These are phyloP conservation scores for Sebastes minor DNA, from an alignment of 2,797 vertebrate species.

Conservation along the genomic window DNA sequence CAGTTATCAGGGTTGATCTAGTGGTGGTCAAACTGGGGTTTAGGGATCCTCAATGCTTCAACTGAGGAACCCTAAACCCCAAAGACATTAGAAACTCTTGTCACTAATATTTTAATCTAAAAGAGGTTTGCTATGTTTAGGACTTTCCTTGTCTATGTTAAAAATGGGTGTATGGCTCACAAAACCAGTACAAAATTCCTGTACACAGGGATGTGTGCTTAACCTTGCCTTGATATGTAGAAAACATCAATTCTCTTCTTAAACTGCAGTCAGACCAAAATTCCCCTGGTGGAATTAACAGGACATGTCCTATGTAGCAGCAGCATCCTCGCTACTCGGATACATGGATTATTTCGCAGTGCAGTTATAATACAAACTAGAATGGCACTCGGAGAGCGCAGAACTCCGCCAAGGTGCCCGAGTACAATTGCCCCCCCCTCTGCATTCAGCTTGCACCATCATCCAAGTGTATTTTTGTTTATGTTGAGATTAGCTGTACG, in stretches of 20 bases:
- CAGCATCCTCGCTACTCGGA: neutral
- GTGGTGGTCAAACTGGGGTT: neutral
- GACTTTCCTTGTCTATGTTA: neutral
- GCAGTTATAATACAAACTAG: neutral
- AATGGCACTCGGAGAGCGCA: too few species aligned
- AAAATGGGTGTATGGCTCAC: neutral
- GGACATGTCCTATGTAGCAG: neutral
- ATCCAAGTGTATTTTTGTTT: too few species aligned
- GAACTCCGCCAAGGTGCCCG: too few species aligned
- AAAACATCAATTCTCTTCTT: neutral
- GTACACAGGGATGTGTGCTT: neutral
- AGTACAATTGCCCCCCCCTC: too few species aligned
- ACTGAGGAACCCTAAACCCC: neutral
- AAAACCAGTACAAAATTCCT: neutral
- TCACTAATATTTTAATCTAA: neutral
- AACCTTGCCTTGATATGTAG: neutral
- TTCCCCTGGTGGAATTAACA: neutral
- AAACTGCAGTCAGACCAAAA: neutral
- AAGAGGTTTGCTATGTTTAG: neutral
- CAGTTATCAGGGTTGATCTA: neutral
- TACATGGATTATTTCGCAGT: neutral
- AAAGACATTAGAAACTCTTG: neutral
- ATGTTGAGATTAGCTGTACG: too few species aligned
- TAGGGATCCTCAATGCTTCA: neutral
- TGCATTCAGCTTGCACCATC: accelerated